phyloP scores from a whole-genome alignment of 2,888 invertebrate genomes.

The Apoda limacodes region DNA sequence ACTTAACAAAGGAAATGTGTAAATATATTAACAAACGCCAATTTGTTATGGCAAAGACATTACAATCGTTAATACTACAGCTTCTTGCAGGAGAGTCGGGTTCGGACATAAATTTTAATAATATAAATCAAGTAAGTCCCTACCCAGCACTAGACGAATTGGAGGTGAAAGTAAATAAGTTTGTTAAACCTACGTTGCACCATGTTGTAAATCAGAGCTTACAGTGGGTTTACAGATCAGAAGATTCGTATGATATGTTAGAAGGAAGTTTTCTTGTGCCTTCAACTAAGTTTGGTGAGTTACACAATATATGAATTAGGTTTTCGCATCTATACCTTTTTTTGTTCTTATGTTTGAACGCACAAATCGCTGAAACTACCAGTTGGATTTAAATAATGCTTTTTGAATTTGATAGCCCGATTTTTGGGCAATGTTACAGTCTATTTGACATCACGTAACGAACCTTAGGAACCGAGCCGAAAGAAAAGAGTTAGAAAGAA shows the following conservation, averaged over 20 bases:
- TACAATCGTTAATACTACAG: constrained; percentile 30
- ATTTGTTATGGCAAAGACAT: constrained; percentile 27
- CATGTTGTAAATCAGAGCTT: constrained; percentile 40
- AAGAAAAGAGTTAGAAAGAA: too few relatives aligned
- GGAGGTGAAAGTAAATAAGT: constrained; percentile 34
- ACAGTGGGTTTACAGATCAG: constrained; percentile 38
- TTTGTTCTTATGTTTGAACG: too few relatives aligned
- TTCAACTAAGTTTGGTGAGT: constrained; percentile 50
- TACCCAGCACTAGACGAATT: constrained; percentile 34
- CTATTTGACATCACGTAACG: too few relatives aligned
- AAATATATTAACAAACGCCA: constrained; percentile 33
- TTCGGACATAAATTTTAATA: constrained; percentile 44
- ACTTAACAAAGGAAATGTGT: constrained; percentile 31
- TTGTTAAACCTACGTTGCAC: constrained; percentile 42
- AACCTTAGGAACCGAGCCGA: too few relatives aligned
- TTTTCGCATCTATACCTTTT: too few relatives aligned
- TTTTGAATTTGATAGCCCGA: too few relatives aligned
- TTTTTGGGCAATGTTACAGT: too few relatives aligned
- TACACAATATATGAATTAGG: too few relatives aligned
- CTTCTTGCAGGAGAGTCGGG: constrained; percentile 30
- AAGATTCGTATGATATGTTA: constrained; percentile 34
- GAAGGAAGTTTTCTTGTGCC: constrained; percentile 40
- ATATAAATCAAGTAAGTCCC: constrained; percentile 38
- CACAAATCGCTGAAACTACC: too few relatives aligned
- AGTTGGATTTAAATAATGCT: too few relatives aligned